Evolutionary conservation across 2,113 vertebrate species (phyloP), one percentile per base, ranked within the genome.

Genomic region (Haemorhous mexicanus): DNA sequence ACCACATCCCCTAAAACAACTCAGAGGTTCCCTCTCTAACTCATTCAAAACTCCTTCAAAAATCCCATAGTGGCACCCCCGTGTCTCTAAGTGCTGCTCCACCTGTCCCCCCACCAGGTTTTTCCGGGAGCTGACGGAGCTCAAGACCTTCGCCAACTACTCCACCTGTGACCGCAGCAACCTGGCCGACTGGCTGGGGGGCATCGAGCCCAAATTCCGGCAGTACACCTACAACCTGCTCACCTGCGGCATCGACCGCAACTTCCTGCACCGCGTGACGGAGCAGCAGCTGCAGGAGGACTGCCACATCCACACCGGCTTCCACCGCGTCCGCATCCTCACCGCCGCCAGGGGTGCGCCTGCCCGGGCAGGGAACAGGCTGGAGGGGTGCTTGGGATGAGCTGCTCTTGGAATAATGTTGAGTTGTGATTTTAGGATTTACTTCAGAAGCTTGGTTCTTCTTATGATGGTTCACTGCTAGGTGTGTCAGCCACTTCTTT

Each of bases 211-310:
- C 50, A 98, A 96, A 55, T 99, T 99, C 73, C 98, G 99, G 18
- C 99, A 99, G 97, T 99, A 99, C 97, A 99, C 99, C 4, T 99
- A 99, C 5, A 98, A 98, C 89, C 96, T 99, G 96, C 98, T 99
- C 63, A 98, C 98, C 44, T 99, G 98, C 0, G 99, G 99, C 79
- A 98, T 99, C 76, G 98, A 99, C 95, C 98, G 98, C 75, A 98
- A 97, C 67, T 97, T 97, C 85, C 78, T 99, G 91, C 98, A 98
- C 90, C 96, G 97, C 1, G 98, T 99, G 91, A 99, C 99, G 0
- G 99, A 99, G 93, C 98, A 98, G 96, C 99, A 99, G 97, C 98
- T 99, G 41, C 97, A 98, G 93, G 96, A 97, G 3, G 99, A 99
- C 97, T 99, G 99, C 15, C 94, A 95, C 84, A 94, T 99, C 72